A percentile compares a stretch with the other conserved stretches of the same genome.
Conservation (phyloP, 2,888 invertebrate genomes). For the Drosophila birchii region DNA sequence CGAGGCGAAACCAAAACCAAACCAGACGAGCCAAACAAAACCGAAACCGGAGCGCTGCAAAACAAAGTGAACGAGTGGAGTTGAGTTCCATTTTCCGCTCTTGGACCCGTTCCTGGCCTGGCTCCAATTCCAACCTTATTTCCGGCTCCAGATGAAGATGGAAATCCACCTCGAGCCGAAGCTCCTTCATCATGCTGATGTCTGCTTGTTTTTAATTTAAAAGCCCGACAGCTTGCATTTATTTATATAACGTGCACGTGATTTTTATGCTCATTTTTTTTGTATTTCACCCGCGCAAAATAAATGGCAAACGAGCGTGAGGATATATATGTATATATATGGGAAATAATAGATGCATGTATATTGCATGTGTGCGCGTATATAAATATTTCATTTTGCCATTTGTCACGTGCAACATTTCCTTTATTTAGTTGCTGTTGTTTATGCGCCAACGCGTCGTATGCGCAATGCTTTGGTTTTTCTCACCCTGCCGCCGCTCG, state of each 20-base stretch:
- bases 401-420: slow-evolving; percentile 73
- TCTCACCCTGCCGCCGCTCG: slow-evolving; percentile 19
- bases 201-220: slow-evolving; percentile 76
- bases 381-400: slow-evolving; percentile 72
- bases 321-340: slow-evolving; percentile 23
- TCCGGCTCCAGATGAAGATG: slow-evolving; percentile 7
- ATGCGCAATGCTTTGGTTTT: slow-evolving; percentile 58
- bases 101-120: slow-evolving; percentile 4
- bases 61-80: slow-evolving; percentile 37
- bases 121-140: slow-evolving; percentile 4
- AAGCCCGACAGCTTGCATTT: slow-evolving; percentile 68
- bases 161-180: slow-evolving; percentile 11
- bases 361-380: slow-evolving; percentile 45
- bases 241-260: slow-evolving; percentile 70
- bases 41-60: slow-evolving; percentile 17
- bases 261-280: slow-evolving; percentile 55
- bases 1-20: slow-evolving; percentile 44
- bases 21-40: slow-evolving; percentile 33
- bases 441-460: slow-evolving; percentile 71
- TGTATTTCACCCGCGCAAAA: slow-evolving; percentile 2
- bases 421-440: slow-evolving; percentile 45
- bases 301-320: slow-evolving; percentile 9
- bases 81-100: slow-evolving; percentile 30
- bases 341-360: slow-evolving; percentile 45
- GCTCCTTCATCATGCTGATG: slow-evolving; percentile 52